Evolutionary conservation across 2,888 invertebrate genomes (phyloP), one percentile per base, ranked within the genome.

Genomic region (Dolomedes plantarius): DNA sequence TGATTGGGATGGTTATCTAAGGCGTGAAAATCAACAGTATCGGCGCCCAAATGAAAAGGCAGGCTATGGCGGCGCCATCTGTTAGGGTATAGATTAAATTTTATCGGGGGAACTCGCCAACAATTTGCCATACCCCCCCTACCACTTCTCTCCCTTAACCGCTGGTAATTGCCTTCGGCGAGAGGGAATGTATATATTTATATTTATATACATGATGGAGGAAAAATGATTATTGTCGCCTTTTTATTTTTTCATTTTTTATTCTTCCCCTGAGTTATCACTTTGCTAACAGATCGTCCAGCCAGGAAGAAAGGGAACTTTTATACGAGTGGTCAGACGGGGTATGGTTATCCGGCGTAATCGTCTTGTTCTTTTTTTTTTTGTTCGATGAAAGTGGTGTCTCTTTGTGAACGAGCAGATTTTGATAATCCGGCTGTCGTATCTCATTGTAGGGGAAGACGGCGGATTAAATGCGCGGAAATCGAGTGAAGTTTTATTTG

Each of bases 11-110:
- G 88, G 86, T 85, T 88, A 88, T 88, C 88, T 82, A 67, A 88
- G 88, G 88, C 88, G 88, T 88, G 86, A 88, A 88, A 88, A 88
- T 88, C 88, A 88, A 88, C 88, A 88, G 81, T 82, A 82, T 88
- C 88, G 88, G 86, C 77, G 65, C 64, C 78, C 86, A 88, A 88
- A 88, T 88, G 88, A 88, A 86, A 88, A 88, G 88, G 88, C 72
- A 65, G 62, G 77, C 69, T 68, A 62, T 86, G 86, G 74, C 88
- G 88, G 83, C 88, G 78, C 88, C 83, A 88, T 86, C 88, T 82
- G 82, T 86, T 79, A 82, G 78, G 64, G 78, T 31, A 67, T 78
- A 86, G 86, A 88, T 88, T 88, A 88, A 88, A 88, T 88, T 88
- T 81, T 81, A 88, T 88, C 81, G 62, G 19, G 67, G 32, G 56